A percentile compares a stretch with the other conserved stretches of the same genome.
These are phyloP conservation scores for Pardalotus punctatus DNA, from an alignment of 2,113 vertebrate genomes.

Conservation along the genomic window DNA sequence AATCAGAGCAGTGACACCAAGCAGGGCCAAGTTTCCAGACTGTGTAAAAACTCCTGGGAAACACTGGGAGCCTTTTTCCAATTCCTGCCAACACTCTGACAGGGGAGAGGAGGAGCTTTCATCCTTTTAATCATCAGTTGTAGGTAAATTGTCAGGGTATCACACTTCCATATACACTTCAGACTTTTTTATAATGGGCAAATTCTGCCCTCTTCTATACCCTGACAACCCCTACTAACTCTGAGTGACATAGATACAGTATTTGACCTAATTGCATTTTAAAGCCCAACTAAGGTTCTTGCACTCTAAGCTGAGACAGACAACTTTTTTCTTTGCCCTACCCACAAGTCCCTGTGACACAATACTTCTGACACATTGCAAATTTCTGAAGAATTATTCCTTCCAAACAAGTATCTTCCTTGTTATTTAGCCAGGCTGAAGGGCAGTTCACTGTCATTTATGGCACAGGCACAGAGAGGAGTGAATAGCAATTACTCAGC, in stretches of 20 bases:
- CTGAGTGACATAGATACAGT: not conserved
- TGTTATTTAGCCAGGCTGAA: constrained; percentile 7
- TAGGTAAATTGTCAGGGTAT: not conserved
- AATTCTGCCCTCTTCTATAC: not conserved
- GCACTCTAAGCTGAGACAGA: not conserved
- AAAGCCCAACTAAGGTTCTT: not conserved
- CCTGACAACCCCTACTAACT: not conserved
- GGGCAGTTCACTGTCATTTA: not conserved
- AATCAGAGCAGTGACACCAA: not conserved
- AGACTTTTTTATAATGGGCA: not conserved
- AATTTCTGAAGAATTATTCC: not conserved
- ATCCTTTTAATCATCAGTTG: not conserved
- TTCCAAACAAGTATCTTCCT: not conserved
- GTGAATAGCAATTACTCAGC: constrained; percentile 29
- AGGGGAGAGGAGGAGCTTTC: not conserved
- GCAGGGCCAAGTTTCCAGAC: not conserved
- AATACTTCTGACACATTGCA: not conserved
- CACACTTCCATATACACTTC: not conserved
- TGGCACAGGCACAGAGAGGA: not conserved
- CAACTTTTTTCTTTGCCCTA: not conserved
- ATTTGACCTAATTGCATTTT: not conserved
- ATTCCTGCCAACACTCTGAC: not conserved
- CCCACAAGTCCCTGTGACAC: not conserved
- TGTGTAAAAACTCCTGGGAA: not conserved
- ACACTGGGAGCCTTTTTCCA: not conserved